These are phyloP conservation scores for Erythrocercus mccallii DNA, from an alignment of 2,113 vertebrate genomes.

Conservation along the genomic window DNA sequence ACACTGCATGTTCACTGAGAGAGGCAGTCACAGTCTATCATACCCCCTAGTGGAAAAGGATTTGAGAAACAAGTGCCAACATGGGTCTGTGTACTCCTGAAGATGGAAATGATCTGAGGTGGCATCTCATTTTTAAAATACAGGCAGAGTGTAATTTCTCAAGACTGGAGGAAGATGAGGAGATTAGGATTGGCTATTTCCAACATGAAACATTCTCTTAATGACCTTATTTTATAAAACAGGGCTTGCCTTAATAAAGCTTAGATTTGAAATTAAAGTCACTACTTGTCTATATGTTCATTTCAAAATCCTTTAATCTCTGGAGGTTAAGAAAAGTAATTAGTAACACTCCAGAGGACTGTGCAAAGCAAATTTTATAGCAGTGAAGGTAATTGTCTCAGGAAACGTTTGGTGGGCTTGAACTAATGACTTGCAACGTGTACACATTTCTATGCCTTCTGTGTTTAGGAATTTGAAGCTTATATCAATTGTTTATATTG, in stretches of 20 bases:
- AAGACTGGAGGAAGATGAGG: background rate
- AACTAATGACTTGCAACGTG: constrained; percentile 50
- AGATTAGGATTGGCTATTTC: constrained; percentile 15
- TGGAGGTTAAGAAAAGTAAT: constrained; percentile 60
- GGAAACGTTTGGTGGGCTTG: constrained; percentile 53
- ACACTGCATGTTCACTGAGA: background rate
- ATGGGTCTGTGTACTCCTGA: background rate
- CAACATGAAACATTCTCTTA: constrained; percentile 15
- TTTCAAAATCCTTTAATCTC: constrained; percentile 67
- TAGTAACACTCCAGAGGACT: constrained; percentile 53
- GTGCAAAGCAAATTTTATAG: constrained; percentile 60
- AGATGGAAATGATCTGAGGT: constrained; percentile 18
- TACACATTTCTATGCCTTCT: background rate
- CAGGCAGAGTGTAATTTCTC: background rate
- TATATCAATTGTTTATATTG: background rate
- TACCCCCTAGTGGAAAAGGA: constrained; percentile 65
- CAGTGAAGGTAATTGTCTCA: constrained; percentile 61
- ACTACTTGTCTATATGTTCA: constrained; percentile 47
- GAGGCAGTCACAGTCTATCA: constrained; percentile 36
- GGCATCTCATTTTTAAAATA: background rate
- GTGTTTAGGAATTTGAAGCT: background rate
- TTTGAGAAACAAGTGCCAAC: constrained; percentile 49
- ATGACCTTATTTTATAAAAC: constrained; percentile 13
- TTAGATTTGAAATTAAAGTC: constrained; percentile 57
- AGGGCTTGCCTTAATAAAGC: constrained; percentile 25